phyloP scores from a whole-genome alignment of 2,797 vertebrate species.

The Tinamus major region DNA sequence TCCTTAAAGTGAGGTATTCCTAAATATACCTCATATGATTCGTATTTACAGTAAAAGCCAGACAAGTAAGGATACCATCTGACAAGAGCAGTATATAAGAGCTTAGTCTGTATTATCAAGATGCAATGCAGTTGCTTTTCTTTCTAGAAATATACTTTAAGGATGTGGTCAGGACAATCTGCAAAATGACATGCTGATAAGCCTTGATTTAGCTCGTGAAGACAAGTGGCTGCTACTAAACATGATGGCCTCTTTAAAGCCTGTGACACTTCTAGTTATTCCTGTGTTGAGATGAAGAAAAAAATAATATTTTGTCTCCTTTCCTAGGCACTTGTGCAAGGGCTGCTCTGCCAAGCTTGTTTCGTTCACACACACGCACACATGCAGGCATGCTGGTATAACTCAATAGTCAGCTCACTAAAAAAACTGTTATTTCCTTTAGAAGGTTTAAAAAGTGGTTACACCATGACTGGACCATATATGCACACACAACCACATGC shows the following conservation, averaged over 20 bases:
- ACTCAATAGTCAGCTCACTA: neutral
- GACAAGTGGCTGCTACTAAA: neutral
- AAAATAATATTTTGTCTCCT: neutral
- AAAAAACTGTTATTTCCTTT: neutral
- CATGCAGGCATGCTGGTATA: neutral
- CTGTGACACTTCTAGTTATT: neutral
- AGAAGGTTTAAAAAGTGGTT: neutral
- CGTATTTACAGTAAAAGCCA: neutral
- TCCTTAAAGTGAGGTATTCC: neutral
- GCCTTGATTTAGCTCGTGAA: neutral
- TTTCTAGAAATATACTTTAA: neutral
- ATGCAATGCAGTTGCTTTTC: neutral
- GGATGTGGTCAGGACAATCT: neutral
- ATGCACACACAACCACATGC: neutral
- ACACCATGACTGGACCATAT: neutral
- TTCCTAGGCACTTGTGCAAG: neutral
- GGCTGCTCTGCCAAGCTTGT: conserved; percentile 33
- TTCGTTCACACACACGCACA: conserved; percentile 19
- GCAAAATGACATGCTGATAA: neutral
- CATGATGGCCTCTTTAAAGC: neutral
- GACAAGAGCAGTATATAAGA: neutral
- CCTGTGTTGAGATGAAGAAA: neutral
- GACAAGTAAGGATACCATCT: neutral
- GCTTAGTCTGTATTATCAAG: neutral
- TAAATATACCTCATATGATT: neutral